A percentile compares a stretch with the other conserved stretches of the same genome.
Evolutionary conservation across 2,113 vertebrate genomes (phyloP).

Genomic region (Stigmatopora argus): DNA sequence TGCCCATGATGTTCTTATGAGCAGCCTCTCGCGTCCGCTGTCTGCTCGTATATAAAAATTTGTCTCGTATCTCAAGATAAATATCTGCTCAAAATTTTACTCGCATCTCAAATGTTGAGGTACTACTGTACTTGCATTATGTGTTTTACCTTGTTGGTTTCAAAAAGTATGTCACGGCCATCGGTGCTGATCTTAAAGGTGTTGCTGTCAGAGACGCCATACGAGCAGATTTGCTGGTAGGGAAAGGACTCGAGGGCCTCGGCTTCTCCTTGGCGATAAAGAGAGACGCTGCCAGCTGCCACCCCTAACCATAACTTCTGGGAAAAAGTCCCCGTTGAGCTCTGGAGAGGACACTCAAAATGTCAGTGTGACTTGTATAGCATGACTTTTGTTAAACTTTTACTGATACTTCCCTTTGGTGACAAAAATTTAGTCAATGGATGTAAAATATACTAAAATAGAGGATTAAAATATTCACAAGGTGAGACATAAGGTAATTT

Average conservation of each 20-base stretch:
- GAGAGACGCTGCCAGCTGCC: slow-evolving; percentile 80
- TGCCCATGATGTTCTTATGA: too few relatives aligned
- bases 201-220: slow-evolving; percentile 80
- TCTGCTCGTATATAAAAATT: too few relatives aligned
- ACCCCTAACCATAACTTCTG: slow-evolving; percentile 86
- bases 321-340: slow-evolving; percentile 71
- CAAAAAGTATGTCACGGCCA: slow-evolving; percentile 81
- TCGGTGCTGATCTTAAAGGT: slow-evolving; percentile 82
- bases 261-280: slow-evolving; percentile 82
- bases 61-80: too few relatives aligned
- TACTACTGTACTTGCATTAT: background rate
- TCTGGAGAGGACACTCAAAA: slow-evolving; percentile 61
- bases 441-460: background rate
- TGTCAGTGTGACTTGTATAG: background rate
- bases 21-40: too few relatives aligned
- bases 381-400: background rate
- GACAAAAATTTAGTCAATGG: background rate
- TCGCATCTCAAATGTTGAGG: too few relatives aligned
- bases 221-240: slow-evolving; percentile 85
- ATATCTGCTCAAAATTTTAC: too few relatives aligned
- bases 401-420: background rate
- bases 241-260: slow-evolving; percentile 85
- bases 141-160: slow-evolving; percentile 80
- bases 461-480: background rate
- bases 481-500: background rate